phyloP scores from a whole-genome alignment of 2,888 invertebrate species.

The Ditylenchus weischeri region DNA sequence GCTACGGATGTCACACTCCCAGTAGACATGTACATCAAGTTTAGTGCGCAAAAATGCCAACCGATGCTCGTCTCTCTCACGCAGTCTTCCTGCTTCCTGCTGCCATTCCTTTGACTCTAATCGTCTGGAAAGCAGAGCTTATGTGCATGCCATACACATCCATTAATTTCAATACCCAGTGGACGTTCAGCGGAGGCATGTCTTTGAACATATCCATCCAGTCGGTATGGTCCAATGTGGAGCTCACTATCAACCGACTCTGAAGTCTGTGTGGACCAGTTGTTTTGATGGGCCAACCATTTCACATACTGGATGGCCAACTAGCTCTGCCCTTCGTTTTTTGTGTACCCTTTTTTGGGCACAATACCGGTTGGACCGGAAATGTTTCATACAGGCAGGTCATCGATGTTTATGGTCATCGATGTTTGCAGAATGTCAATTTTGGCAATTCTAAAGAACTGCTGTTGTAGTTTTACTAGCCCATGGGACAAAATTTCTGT shows the following conservation, averaged over 20 bases:
- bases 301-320: conserved; percentile 13
- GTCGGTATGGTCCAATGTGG: conserved; percentile 2
- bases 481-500: conserved; percentile 11
- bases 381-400: conserved; percentile 20
- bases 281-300: conserved; percentile 9
- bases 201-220: conserved; percentile 14
- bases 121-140: no score
- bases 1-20: not conserved
- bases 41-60: no score
- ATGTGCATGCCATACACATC: no score
- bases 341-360: conserved; percentile 17
- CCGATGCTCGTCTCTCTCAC: no score
- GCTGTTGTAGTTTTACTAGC: not conserved
- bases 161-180: no score
- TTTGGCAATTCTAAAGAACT: not conserved
- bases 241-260: conserved; percentile 12
- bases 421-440: no score
- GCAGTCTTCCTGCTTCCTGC: no score
- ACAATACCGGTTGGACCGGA: conserved; percentile 16
- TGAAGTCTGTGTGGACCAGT: not conserved
- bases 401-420: no score
- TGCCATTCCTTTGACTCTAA: no score
- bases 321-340: conserved; percentile 4
- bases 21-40: not conserved
- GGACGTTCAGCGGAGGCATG: no score